Evolutionary conservation across 2,113 vertebrate genomes (phyloP), one percentile per base, ranked within the genome.

Genomic region (Ceyx cyanopectus): DNA sequence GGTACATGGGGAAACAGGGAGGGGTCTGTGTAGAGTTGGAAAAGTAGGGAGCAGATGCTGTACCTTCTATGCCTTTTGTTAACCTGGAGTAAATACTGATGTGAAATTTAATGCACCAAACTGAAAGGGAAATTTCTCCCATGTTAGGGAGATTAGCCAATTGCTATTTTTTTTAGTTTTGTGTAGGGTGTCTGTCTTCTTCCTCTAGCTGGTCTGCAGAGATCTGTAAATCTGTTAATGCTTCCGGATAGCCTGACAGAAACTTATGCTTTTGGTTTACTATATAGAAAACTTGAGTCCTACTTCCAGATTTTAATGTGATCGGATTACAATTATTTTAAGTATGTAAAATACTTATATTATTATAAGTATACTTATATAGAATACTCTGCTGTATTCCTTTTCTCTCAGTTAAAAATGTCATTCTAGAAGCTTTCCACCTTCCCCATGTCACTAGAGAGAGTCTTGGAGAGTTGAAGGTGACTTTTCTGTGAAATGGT

Each of bases 401-500:
- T 91, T 85, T 77, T 70, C 40, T 46, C 23, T 90, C 34, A 65
- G 54, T 66, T 85, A 66, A 84, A 92, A 60, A 68, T 69, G 46
- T 53, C 29, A 11, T 34, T 17, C 62, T 67, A 74, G 34, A 88
- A 88, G 58, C 16, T 82, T 85, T 70, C 51, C 27, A 50, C 45
- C 56, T 60, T 57, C 41, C 62, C 20, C 0, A 0, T 32, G 37
- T 82, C 81, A 85, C 82, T 34, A 57, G 82, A 80, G 79, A 80
- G 32, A 89, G 19, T 65, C 61, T 80, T 83, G 53, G 57, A 94
- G 78, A 85, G 61, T 41, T 90, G 81, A 92, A 94, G 85, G 91
- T 96, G 91, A 93, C 85, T 91, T 46, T 80, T 91, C 68, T 74
- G 70, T 85, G 67, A 89, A 92, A 89, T 66, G 10, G 58, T 89